Conservation (phyloP, 2,113 vertebrate genomes). For the Clarias batrachus region DNA sequence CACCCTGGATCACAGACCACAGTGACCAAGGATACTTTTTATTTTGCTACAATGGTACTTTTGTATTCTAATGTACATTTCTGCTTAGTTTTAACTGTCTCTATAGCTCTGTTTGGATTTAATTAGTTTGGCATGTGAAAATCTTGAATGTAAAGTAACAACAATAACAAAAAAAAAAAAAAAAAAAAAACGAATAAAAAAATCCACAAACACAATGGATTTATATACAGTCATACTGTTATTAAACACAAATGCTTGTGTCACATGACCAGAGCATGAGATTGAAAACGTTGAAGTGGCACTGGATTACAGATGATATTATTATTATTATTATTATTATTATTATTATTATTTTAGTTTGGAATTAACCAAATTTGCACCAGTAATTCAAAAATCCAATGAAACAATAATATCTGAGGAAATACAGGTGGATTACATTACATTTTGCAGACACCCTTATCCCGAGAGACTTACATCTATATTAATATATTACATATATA, state of each 20-base stretch:
- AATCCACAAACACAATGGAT: background rate
- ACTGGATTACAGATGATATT: background rate
- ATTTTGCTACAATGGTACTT: background rate
- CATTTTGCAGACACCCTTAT: too few relatives aligned
- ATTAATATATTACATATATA: too few relatives aligned
- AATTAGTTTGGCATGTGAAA: background rate
- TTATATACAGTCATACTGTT: background rate
- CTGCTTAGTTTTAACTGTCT: background rate
- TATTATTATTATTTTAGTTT: background rate
- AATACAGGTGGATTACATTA: too few relatives aligned
- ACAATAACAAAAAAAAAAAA: too few relatives aligned
- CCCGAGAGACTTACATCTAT: too few relatives aligned
- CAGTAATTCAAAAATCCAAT: background rate
- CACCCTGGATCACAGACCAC: background rate
- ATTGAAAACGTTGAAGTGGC: background rate
- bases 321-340: background rate
- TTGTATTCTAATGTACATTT: background rate
- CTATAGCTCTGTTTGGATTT: background rate
- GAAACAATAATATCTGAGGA: background rate
- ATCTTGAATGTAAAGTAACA: too few relatives aligned
- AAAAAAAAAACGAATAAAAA: background rate
- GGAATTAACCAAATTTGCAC: background rate
- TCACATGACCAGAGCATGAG: background rate
- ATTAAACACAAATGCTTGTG: background rate
- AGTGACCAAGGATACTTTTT: background rate